A percentile compares a stretch with the other conserved stretches of the same genome.
phyloP scores from a whole-genome alignment of 2,888 invertebrate species.

The Augochlorella aurata region DNA sequence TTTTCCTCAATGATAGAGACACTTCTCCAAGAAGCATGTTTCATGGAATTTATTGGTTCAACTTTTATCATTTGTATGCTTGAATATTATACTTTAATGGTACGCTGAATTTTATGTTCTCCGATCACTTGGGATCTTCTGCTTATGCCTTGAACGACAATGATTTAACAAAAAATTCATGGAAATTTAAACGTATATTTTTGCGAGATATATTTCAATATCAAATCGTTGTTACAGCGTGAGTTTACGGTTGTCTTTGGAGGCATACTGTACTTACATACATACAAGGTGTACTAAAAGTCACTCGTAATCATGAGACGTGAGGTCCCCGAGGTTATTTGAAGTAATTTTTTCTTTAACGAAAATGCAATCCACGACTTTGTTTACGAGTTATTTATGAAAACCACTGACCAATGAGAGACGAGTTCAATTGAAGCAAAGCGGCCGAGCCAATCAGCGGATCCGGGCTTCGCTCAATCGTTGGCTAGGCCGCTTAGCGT shows the following conservation, averaged over 20 bases:
- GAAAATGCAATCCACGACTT: too few relatives aligned
- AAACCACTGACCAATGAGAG: too few relatives aligned
- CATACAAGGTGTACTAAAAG: background rate
- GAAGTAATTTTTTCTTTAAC: too few relatives aligned
- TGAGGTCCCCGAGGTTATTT: too few relatives aligned
- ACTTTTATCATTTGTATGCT: slow-evolving; percentile 75
- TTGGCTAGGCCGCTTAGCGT: too few relatives aligned
- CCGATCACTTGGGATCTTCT: background rate
- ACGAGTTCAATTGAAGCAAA: too few relatives aligned
- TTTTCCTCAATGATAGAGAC: slow-evolving; percentile 24
- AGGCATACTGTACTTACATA: background rate
- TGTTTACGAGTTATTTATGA: too few relatives aligned
- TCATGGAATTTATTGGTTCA: slow-evolving; percentile 74
- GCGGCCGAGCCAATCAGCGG: too few relatives aligned
- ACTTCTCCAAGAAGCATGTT: slow-evolving; percentile 52
- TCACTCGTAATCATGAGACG: too few relatives aligned
- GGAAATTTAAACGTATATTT: too few relatives aligned
- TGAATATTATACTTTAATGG: slow-evolving; percentile 75
- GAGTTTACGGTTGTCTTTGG: background rate
- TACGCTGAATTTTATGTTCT: slow-evolving; percentile 27
- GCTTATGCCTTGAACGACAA: background rate
- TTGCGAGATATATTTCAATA: background rate
- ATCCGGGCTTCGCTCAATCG: too few relatives aligned
- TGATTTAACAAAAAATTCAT: too few relatives aligned
- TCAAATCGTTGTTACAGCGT: background rate